Evolutionary conservation across 2,797 vertebrate species (phyloP).

Genomic region (Hydrophis major): DNA sequence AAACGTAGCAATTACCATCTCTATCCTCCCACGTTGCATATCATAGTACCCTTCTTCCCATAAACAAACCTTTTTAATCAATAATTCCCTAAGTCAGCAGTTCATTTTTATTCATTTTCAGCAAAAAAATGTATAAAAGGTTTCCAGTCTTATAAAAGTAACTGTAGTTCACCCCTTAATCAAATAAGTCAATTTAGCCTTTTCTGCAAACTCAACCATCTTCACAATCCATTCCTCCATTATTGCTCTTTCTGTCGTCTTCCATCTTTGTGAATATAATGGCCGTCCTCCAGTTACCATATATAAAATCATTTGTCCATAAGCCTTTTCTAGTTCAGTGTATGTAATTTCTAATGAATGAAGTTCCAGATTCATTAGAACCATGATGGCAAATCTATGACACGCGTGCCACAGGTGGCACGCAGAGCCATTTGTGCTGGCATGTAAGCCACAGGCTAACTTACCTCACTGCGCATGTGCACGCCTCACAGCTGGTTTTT

Average conservation of each 20-base stretch:
- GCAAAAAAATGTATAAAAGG: conserved; percentile 27
- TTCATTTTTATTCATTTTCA: background rate
- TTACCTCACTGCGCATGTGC: no score
- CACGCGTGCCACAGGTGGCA: no score
- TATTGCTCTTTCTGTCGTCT: background rate
- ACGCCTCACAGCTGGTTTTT: no score
- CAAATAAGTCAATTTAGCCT: background rate
- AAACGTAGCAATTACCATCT: background rate
- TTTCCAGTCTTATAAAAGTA: background rate
- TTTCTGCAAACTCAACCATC: background rate
- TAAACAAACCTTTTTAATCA: background rate
- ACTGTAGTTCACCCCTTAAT: background rate
- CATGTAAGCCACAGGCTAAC: no score
- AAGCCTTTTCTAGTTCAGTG: background rate
- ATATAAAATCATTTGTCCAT: background rate
- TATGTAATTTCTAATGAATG: background rate
- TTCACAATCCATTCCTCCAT: background rate
- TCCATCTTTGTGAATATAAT: background rate
- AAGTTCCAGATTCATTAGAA: background rate
- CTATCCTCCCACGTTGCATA: background rate
- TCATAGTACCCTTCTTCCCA: background rate
- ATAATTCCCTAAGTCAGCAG: background rate
- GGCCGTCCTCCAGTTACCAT: background rate
- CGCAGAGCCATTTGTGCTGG: no score
- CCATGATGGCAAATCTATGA: no score